These are phyloP conservation scores for Ancistrus triradiatus DNA, from an alignment of 2,113 vertebrate species.

Conservation along the genomic window DNA sequence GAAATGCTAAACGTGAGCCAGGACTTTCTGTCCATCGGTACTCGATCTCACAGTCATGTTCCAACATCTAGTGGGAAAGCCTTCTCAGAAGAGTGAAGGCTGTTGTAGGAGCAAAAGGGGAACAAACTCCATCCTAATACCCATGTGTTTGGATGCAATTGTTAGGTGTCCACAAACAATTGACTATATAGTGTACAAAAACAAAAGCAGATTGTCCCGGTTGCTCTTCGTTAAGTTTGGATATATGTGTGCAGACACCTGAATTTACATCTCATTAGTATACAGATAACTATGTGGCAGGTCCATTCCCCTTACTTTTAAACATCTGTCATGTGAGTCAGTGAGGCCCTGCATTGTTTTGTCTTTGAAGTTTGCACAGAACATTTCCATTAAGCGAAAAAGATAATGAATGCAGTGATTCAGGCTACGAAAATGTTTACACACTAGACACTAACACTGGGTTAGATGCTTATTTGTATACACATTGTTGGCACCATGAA, in stretches of 20 bases:
- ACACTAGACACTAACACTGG: background rate
- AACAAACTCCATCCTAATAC: too few relatives aligned
- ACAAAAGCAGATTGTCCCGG: too few relatives aligned
- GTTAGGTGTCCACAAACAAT: too few relatives aligned
- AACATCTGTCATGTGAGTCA: conserved; percentile 17
- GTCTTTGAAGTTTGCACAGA: conserved; percentile 18
- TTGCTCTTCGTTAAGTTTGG: background rate
- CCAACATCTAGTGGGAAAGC: too few relatives aligned
- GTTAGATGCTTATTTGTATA: background rate
- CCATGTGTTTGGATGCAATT: too few relatives aligned
- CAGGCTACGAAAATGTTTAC: conserved; percentile 15
- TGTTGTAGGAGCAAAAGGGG: too few relatives aligned
- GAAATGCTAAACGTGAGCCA: too few relatives aligned
- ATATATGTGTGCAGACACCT: background rate
- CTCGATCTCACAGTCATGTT: too few relatives aligned
- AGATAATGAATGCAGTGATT: conserved; percentile 7
- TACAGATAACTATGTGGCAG: background rate
- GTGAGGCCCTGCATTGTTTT: background rate
- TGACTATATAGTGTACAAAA: too few relatives aligned
- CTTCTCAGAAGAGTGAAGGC: too few relatives aligned
- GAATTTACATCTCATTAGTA: conserved; percentile 12
- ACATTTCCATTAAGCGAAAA: conserved; percentile 13
- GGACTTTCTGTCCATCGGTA: too few relatives aligned
- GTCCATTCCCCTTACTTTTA: background rate
- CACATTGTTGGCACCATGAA: background rate